phyloP scores from a whole-genome alignment of 2,888 invertebrate genomes.

The Phyllotreta striolata region DNA sequence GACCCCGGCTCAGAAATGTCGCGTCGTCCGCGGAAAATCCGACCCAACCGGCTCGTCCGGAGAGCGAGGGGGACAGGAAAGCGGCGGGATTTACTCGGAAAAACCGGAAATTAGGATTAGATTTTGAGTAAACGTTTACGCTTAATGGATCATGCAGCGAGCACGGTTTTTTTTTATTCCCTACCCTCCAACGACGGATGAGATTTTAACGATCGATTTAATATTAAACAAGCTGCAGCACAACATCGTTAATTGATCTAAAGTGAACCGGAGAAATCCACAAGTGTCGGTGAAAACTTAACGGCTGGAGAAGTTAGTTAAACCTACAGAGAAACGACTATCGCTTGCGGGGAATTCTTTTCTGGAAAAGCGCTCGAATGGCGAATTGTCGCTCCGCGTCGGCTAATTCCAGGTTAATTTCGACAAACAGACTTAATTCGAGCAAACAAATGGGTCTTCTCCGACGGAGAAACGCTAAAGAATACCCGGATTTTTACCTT shows the following conservation, averaged over 20 bases:
- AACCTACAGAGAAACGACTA: constrained; percentile 3
- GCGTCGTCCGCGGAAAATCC: constrained; percentile 15
- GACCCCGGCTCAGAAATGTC: constrained; percentile 9
- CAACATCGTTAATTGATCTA: too few relatives aligned
- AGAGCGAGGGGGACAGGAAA: too few relatives aligned
- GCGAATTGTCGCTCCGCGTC: constrained; percentile 48
- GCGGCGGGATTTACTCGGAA: constrained; percentile 14
- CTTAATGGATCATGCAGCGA: not conserved
- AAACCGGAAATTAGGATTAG: constrained; percentile 9
- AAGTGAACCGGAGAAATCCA: constrained; percentile 3
- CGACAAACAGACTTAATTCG: constrained; percentile 58
- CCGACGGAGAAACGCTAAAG: constrained; percentile 38
- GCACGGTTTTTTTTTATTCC: not conserved
- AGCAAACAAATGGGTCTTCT: constrained; percentile 54
- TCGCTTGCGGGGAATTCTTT: constrained; percentile 14
- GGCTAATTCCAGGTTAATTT: constrained; percentile 56
- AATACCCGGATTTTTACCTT: constrained; percentile 4
- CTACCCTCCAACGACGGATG: not conserved
- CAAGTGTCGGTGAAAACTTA: constrained; percentile 12
- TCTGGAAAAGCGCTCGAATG: constrained; percentile 29
- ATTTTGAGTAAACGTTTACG: constrained; percentile 10
- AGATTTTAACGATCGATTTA: not conserved
- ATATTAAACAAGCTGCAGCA: too few relatives aligned
- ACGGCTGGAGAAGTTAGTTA: not conserved
- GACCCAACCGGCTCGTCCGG: not conserved